Conservation (phyloP, 2,113 vertebrate species). For the Perca flavescens region DNA sequence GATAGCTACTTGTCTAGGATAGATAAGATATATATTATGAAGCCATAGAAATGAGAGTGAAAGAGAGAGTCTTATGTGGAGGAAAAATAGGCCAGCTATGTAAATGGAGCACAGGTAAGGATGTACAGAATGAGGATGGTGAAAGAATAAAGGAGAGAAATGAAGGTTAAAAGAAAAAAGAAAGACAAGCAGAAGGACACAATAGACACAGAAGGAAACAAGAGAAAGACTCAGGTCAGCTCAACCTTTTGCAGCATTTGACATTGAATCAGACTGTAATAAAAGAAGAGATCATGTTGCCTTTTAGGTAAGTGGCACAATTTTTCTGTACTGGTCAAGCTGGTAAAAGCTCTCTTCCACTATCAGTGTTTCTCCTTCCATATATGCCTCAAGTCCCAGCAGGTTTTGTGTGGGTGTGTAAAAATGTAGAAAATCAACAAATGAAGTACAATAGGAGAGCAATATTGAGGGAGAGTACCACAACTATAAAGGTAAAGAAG, state of each 20-base stretch:
- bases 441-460: not conserved
- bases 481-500: not conserved
- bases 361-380: not conserved
- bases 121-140: not conserved
- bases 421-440: not conserved
- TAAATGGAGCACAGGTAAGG: not conserved
- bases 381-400: no score
- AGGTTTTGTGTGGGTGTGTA: not conserved
- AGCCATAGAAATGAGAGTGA: not conserved
- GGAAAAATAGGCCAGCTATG: not conserved
- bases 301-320: not conserved
- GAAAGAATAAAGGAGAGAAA: not conserved
- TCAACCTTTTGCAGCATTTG: not conserved
- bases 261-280: not conserved
- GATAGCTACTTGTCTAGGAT: not conserved
- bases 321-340: not conserved
- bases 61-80: not conserved
- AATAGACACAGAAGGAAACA: not conserved
- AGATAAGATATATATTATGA: not conserved
- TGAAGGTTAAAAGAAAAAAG: not conserved
- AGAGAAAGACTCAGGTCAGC: not conserved
- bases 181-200: not conserved
- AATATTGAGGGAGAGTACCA: not conserved
- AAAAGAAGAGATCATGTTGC: not conserved
- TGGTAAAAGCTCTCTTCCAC: not conserved